Evolutionary conservation across 2,797 vertebrate genomes (phyloP).

Genomic region (Spinibarbus caldwelli): DNA sequence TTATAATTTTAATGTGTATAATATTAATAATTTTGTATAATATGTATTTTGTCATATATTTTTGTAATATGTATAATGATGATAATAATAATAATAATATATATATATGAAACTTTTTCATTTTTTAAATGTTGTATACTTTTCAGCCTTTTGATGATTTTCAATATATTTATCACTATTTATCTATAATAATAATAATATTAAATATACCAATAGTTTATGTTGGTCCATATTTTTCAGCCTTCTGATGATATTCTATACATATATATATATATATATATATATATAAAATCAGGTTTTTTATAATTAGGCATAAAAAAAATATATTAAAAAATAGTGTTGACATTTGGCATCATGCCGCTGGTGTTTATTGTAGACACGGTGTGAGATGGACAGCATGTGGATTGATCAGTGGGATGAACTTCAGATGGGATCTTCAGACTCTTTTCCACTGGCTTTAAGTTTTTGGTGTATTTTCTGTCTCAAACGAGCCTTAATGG

Average conservation of each 20-base stretch:
- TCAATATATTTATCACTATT: neutral
- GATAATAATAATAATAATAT: neutral
- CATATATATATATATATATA: too few relatives aligned
- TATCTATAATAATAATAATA: conserved; percentile 1
- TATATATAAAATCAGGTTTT: too few relatives aligned
- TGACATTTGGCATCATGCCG: too few relatives aligned
- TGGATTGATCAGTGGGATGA: neutral
- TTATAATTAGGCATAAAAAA: neutral
- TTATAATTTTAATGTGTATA: too few relatives aligned
- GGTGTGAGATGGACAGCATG: neutral
- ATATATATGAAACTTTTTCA: neutral
- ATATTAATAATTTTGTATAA: neutral
- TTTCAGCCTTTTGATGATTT: neutral
- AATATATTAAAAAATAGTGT: neutral
- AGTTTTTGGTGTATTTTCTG: neutral
- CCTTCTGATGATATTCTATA: neutral
- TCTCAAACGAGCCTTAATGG: neutral
- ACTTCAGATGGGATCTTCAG: neutral
- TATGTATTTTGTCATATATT: neutral
- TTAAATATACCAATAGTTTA: neutral
- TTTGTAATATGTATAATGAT: neutral
- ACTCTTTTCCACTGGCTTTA: neutral
- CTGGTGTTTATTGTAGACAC: conserved; percentile 3
- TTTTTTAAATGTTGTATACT: neutral
- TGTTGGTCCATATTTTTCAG: neutral